Conservation (phyloP, 2,113 vertebrate genomes). For the Myotis brandtii region DNA sequence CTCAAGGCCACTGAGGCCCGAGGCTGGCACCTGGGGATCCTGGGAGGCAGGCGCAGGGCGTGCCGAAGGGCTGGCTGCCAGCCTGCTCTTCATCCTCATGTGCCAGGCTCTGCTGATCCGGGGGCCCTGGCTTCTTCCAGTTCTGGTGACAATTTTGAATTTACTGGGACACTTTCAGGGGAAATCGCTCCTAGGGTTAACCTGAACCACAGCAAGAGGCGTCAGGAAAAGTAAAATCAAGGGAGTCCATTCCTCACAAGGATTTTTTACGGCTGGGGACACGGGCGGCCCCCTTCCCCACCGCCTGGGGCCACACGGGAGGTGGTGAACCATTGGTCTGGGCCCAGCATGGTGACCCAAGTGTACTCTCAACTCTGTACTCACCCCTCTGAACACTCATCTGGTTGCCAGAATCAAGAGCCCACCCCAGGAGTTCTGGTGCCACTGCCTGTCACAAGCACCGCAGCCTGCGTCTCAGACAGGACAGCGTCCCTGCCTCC, state of each 20-base stretch:
- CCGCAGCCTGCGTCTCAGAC: fast-evolving
- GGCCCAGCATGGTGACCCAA: not conserved
- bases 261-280: not conserved
- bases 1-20: not conserved
- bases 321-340: fast-evolving
- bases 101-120: not conserved
- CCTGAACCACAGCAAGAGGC: not conserved
- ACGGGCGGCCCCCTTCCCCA: too few species aligned
- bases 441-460: not conserved
- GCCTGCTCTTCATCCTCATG: not conserved
- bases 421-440: not conserved
- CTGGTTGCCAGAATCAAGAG: not conserved
- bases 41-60: not conserved
- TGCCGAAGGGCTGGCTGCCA: not conserved
- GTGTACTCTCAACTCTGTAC: not conserved
- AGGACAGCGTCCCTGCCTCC: too few species aligned
- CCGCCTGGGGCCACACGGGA: not conserved
- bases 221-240: not conserved
- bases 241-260: not conserved
- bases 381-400: not conserved
- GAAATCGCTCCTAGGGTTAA: not conserved
- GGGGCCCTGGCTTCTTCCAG: not conserved
- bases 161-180: not conserved
- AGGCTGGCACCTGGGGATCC: not conserved
- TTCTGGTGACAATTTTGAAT: not conserved